Conservation (phyloP, 2,888 invertebrate species). For the Papilio protenor region DNA sequence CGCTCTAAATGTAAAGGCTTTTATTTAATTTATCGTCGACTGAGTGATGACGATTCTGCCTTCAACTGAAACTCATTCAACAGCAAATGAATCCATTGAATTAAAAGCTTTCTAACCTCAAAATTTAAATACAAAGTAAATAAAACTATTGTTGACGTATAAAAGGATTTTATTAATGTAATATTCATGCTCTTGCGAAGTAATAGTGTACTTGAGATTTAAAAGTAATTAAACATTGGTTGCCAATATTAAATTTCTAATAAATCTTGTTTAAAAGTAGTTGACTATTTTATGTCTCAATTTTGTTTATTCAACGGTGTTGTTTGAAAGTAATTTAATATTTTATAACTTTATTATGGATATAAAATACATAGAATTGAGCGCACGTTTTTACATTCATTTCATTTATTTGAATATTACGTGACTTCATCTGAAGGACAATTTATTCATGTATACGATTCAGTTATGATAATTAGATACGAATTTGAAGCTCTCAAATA, state of each 20-base stretch:
- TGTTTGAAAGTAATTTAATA: neutral
- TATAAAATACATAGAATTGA: neutral
- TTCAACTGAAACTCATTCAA: slow-evolving; percentile 11
- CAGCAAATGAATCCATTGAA: neutral
- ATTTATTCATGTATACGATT: slow-evolving; percentile 25
- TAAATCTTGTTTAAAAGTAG: neutral
- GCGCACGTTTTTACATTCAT: slow-evolving; percentile 9
- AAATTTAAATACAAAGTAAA: slow-evolving; percentile 5
- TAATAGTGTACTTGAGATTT: neutral
- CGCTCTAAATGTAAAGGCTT: slow-evolving; percentile 25
- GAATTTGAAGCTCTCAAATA: slow-evolving; percentile 4
- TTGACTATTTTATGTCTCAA: neutral
- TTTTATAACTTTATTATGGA: neutral
- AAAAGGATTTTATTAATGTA: neutral
- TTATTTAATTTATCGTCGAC: slow-evolving; percentile 36
- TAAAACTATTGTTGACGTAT: neutral
- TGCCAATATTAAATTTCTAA: neutral
- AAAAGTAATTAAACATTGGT: neutral
- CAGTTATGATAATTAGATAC: slow-evolving; percentile 5
- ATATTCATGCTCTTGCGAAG: neutral
- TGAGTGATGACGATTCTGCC: slow-evolving; percentile 25
- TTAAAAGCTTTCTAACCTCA: slow-evolving; percentile 21
- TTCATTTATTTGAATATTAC: slow-evolving; percentile 19
- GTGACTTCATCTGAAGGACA: slow-evolving; percentile 10
- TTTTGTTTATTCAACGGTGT: neutral